phyloP scores from a whole-genome alignment of 2,888 invertebrate genomes.

The Patella depressa region DNA sequence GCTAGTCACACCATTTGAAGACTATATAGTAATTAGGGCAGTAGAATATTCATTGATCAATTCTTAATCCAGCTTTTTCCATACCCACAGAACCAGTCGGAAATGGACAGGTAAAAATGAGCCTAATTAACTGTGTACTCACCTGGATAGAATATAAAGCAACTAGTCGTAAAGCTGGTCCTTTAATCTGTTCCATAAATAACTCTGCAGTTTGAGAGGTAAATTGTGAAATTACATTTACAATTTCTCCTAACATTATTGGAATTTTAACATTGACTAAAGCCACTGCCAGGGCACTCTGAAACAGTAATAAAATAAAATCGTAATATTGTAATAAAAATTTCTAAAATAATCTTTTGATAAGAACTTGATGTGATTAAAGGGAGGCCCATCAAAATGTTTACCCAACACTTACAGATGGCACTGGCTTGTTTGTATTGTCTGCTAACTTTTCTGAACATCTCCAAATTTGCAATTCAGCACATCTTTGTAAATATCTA shows the following conservation, averaged over 20 bases:
- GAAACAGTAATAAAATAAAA: conserved; percentile 64
- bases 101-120: background rate
- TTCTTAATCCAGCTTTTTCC: background rate
- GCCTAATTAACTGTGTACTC: conserved; percentile 6
- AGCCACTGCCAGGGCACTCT: conserved; percentile 91
- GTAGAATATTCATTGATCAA: background rate
- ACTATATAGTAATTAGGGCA: no score
- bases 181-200: conserved; percentile 69
- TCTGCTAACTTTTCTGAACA: no score
- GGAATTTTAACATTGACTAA: conserved; percentile 92
- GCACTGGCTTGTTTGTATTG: no score
- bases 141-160: conserved; percentile 84
- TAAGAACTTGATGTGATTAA: no score
- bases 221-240: conserved; percentile 81
- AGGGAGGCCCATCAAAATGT: no score
- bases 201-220: conserved; percentile 45
- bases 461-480: no score
- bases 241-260: conserved; percentile 83
- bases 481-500: no score
- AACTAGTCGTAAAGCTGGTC: conserved; percentile 80
- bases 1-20: no score
- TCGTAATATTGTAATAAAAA: no score
- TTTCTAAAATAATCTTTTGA: no score
- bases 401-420: no score
- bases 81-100: no score